phyloP scores from a whole-genome alignment of 2,797 vertebrate genomes.

The Oceanodroma leucorhoa region DNA sequence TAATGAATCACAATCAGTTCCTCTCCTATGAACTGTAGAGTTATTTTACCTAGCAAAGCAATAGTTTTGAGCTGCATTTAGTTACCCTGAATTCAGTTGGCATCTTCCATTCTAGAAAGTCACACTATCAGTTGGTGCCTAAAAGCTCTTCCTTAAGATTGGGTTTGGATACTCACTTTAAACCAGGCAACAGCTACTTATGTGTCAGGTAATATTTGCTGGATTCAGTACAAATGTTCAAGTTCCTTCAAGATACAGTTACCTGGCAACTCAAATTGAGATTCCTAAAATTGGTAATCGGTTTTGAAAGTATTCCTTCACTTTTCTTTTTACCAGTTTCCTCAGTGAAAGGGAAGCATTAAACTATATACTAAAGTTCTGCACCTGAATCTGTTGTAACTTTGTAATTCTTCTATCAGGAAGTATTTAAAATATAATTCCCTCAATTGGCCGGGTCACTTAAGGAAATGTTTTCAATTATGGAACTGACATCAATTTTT shows the following conservation, averaged over 20 bases:
- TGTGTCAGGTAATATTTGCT: background rate
- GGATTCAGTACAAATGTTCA: background rate
- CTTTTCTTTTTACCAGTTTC: background rate
- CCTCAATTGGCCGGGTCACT: background rate
- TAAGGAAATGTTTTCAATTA: background rate
- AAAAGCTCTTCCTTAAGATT: background rate
- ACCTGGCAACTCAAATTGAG: background rate
- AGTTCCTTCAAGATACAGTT: background rate
- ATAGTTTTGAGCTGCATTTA: background rate
- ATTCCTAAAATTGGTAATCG: background rate
- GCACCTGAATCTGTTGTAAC: background rate
- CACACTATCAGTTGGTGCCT: background rate
- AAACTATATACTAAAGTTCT: background rate
- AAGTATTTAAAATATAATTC: slow-evolving; percentile 9
- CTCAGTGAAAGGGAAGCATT: background rate
- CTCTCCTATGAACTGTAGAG: background rate
- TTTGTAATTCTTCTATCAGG: background rate
- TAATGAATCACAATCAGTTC: background rate
- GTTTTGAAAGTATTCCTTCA: background rate
- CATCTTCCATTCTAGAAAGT: background rate
- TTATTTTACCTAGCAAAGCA: background rate
- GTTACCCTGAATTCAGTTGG: background rate
- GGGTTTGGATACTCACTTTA: background rate
- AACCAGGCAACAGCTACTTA: background rate
- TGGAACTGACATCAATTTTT: background rate